phyloP scores from a whole-genome alignment of 2,888 invertebrate genomes.

The Drosophila formosana region DNA sequence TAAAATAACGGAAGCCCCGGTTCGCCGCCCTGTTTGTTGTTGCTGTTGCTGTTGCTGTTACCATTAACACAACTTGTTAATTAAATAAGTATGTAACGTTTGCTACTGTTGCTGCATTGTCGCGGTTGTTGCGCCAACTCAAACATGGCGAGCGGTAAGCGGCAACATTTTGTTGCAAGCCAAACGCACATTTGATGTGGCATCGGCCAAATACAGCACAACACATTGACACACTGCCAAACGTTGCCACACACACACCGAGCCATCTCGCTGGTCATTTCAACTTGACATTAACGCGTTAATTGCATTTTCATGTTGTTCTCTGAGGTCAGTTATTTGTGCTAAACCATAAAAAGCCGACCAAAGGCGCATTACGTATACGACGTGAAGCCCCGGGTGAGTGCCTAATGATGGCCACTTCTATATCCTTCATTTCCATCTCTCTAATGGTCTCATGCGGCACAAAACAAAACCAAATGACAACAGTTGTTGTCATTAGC shows the following conservation, averaged over 20 bases:
- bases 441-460: conserved; percentile 51
- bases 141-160: neutral
- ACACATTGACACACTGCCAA: conserved; percentile 31
- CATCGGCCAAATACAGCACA: neutral
- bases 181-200: conserved; percentile 22
- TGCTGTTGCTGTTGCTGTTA: conserved; percentile 23
- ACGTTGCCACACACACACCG: neutral
- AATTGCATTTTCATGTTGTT: conserved; percentile 79
- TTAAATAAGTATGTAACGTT: conserved; percentile 64
- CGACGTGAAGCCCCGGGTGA: conserved; percentile 34
- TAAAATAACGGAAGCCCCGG: conserved; percentile 41
- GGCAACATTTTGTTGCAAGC: conserved; percentile 23
- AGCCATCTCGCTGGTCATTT: conserved; percentile 44
- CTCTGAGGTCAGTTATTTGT: conserved; percentile 58
- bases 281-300: conserved; percentile 74
- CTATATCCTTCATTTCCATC: conserved; percentile 5
- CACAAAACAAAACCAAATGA: conserved; percentile 32
- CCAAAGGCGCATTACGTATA: conserved; percentile 25
- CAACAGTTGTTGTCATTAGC: conserved; percentile 72
- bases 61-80: conserved; percentile 67
- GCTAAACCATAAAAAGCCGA: conserved; percentile 39
- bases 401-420: conserved; percentile 60
- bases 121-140: conserved; percentile 27
- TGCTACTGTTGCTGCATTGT: conserved; percentile 14
- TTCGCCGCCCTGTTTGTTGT: conserved; percentile 24